These are phyloP conservation scores for Heliconius himera DNA, from an alignment of 1,140 invertebrate genomes.

Conservation along the genomic window DNA sequence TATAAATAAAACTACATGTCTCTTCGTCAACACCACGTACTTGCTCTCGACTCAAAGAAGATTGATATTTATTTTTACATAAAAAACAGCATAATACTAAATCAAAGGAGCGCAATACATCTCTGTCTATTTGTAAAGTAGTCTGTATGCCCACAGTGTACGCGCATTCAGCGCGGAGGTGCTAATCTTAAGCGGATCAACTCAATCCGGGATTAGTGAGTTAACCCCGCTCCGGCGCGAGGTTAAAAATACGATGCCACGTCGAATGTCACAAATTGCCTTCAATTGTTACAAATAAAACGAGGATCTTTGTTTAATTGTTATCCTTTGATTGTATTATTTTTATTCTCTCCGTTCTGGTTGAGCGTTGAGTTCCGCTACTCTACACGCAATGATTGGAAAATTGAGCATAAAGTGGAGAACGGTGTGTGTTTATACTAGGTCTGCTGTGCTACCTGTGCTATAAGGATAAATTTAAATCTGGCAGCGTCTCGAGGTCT, in stretches of 20 bases:
- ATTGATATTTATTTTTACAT: no score
- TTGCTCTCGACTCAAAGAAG: no score
- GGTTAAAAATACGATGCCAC: background rate
- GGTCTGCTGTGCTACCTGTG: no score
- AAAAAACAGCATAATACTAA: background rate
- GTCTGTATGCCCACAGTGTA: background rate
- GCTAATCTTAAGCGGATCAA: constrained; percentile 8
- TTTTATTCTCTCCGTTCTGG: no score
- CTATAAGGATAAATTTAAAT: no score
- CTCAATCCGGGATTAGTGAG: constrained; percentile 12
- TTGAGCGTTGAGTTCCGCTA: no score
- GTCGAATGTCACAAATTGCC: constrained; percentile 12
- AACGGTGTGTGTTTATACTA: no score
- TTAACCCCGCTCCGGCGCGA: background rate
- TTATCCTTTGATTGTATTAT: background rate
- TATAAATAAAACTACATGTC: no score
- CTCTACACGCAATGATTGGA: no score
- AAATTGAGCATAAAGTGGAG: no score
- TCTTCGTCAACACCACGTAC: no score
- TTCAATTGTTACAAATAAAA: background rate
- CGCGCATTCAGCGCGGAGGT: background rate
- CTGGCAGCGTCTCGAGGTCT: background rate
- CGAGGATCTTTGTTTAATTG: background rate
- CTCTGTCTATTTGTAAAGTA: constrained; percentile 10
- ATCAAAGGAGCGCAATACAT: background rate